Evolutionary conservation across 2,113 vertebrate genomes (phyloP), one percentile per base, ranked within the genome.

Genomic region (Atrichornis clamosus): DNA sequence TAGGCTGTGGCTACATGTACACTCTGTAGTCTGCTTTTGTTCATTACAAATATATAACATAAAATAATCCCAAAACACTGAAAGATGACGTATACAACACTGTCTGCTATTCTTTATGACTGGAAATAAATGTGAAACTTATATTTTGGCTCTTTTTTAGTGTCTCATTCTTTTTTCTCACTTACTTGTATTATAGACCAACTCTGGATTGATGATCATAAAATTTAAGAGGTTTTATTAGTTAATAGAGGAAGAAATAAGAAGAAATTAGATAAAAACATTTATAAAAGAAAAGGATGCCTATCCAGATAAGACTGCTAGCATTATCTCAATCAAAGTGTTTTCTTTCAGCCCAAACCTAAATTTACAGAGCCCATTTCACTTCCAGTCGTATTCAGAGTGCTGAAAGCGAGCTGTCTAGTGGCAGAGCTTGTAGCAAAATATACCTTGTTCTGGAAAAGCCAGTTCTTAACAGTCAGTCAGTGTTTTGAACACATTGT

Each of bases 1-100:
- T 37, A 62, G 39, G 10, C 8, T 92, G 19, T 1, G 1, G 26
- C 3, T 49, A 49, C 16, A 12, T 3, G 3, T 35, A 56, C 0
- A 3, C 19, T 56, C 14, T 44, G n/a, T 13, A 46, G 17, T 63
- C 17, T 75, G 11, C 13, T 59, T 82, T 85, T 68, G 1, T 18
- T 72, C 26, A 4, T 68, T 50, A 39, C 11, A 63, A 63, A 79
- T 42, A 68, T 15, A 46, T 42, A 16, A 33, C 10, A 35, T 47
- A 35, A 83, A 90, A n/a, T n/a, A 74, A 81, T 60, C 11, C 13
- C 15, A 63, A 79, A 6, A 37, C 47, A 79, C 22, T 49, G 13
- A 79, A 88, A 65, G 17, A 41, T 16, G 9, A 60, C 35, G 11
- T 44, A 67, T 41, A 12, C 13, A n/a, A 53, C 17, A 72, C 20